Percentiles rank a stretch among this genome's conserved stretches.
Conservation (phyloP, 2,888 invertebrate species). For the Leucoma salicis region DNA sequence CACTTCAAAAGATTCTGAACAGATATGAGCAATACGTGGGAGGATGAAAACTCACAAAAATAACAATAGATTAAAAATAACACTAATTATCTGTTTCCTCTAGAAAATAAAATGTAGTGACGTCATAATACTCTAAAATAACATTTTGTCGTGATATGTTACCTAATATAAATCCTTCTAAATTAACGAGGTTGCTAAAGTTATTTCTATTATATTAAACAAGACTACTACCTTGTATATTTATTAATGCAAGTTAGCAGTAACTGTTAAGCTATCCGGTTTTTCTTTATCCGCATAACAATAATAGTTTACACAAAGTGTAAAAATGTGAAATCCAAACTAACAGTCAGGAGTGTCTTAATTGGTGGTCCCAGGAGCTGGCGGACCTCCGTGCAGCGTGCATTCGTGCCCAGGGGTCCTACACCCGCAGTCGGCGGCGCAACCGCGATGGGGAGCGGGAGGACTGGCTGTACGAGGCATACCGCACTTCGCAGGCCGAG, state of each 20-base stretch:
- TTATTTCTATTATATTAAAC: slow-evolving; percentile 23
- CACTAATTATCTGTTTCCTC: slow-evolving; percentile 39
- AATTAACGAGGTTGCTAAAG: slow-evolving; percentile 21
- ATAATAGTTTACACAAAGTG: too few relatives aligned
- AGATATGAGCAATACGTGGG: slow-evolving; percentile 35
- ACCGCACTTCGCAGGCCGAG: too few relatives aligned
- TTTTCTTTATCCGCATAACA: too few relatives aligned
- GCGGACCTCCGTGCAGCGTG: too few relatives aligned
- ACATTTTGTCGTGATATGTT: slow-evolving; percentile 20
- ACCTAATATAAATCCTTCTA: slow-evolving; percentile 21
- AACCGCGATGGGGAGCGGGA: too few relatives aligned
- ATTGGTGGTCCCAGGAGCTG: too few relatives aligned
- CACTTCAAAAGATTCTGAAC: slow-evolving; percentile 21
- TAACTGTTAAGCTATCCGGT: too few relatives aligned
- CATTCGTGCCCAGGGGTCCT: too few relatives aligned
- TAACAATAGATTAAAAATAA: slow-evolving; percentile 27
- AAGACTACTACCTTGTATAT: slow-evolving; percentile 13
- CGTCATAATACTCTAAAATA: slow-evolving; percentile 27
- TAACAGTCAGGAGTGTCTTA: too few relatives aligned
- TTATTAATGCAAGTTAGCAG: background rate
- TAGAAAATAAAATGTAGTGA: slow-evolving; percentile 18
- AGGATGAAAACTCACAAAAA: slow-evolving; percentile 14
- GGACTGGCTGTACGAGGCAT: too few relatives aligned
- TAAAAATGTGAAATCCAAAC: too few relatives aligned
- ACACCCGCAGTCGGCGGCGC: too few relatives aligned